Percentiles rank a stretch among this genome's conserved stretches.
Conservation (phyloP, 2,888 invertebrate genomes). For the Tholera decimalis region DNA sequence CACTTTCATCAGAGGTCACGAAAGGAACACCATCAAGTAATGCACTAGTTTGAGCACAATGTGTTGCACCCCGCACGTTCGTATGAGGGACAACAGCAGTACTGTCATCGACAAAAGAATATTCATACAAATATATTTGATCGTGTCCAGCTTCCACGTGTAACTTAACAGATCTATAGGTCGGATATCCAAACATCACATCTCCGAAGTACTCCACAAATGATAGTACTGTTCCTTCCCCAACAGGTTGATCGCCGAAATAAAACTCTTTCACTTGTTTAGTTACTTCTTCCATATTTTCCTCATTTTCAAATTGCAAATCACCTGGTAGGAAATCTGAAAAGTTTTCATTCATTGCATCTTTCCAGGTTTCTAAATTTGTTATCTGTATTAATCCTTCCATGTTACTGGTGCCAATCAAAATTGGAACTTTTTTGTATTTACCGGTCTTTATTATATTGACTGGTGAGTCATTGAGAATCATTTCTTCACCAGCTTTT, state of each 20-base stretch:
- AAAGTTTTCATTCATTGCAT: constrained; percentile 71
- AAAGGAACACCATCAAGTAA: constrained; percentile 50
- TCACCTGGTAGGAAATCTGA: constrained; percentile 73
- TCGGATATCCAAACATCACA: constrained; percentile 71
- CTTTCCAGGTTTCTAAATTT: constrained; percentile 56
- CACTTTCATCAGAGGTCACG: constrained; percentile 31
- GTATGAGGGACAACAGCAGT: constrained; percentile 65
- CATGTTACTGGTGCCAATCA: constrained; percentile 50
- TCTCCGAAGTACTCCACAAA: constrained; percentile 77
- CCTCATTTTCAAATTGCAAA: constrained; percentile 68
- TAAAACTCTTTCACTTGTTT: constrained; percentile 71
- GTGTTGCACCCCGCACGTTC: constrained; percentile 68
- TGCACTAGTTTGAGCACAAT: constrained; percentile 68
- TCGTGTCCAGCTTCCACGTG: constrained; percentile 66
- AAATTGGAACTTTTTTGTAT: constrained; percentile 47
- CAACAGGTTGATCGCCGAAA: constrained; percentile 70
- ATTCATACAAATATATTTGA: constrained; percentile 74
- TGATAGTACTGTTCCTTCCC: constrained; percentile 49
- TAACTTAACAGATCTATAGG: constrained; percentile 67
- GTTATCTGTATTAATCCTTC: constrained; percentile 39
- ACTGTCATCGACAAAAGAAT: constrained; percentile 70
- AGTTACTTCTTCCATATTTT: constrained; percentile 65
- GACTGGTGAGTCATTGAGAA: constrained; percentile 37
- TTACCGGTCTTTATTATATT: constrained; percentile 40
- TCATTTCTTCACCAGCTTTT: constrained; percentile 9